These are phyloP conservation scores for Andrena fulva DNA, from an alignment of 2,888 invertebrate genomes.

Conservation along the genomic window DNA sequence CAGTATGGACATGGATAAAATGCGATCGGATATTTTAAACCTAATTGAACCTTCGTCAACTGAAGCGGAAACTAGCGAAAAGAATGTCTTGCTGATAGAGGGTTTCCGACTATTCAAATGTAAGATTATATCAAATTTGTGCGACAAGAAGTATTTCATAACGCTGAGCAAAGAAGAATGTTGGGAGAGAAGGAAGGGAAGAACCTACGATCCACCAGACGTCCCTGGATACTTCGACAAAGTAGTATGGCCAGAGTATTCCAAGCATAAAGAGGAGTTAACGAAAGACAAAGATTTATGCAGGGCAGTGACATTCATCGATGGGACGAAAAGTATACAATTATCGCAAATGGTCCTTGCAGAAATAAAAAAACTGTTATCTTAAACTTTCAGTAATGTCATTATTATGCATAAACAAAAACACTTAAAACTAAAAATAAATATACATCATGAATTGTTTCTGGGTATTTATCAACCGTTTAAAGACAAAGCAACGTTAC, in stretches of 20 bases:
- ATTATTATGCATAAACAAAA: constrained; percentile 20
- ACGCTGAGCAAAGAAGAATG: constrained; percentile 90
- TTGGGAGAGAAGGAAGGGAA: constrained; percentile 86
- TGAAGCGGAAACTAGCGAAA: constrained; percentile 73
- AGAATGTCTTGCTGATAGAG: constrained; percentile 89
- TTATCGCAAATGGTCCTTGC: constrained; percentile 70
- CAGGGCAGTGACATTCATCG: constrained; percentile 74
- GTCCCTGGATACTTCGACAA: constrained; percentile 94
- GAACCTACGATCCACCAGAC: constrained; percentile 95
- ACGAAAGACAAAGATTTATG: constrained; percentile 70
- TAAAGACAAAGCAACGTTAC: constrained; percentile 21
- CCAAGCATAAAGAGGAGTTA: constrained; percentile 86
- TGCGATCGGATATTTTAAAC: constrained; percentile 87
- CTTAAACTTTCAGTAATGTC: constrained; percentile 36
- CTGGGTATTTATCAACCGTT: constrained; percentile 23
- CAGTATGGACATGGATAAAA: constrained; percentile 90
- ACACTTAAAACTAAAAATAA: constrained; percentile 52
- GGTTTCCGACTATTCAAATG: constrained; percentile 92
- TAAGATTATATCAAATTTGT: constrained; percentile 88
- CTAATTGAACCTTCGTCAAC: constrained; percentile 78
- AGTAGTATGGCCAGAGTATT: constrained; percentile 96
- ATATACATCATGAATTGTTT: constrained; percentile 38
- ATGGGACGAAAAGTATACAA: constrained; percentile 73
- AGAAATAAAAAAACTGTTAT: constrained; percentile 69
- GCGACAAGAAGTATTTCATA: constrained; percentile 91